Evolutionary conservation across 2,888 invertebrate species (phyloP), one percentile per base, ranked within the genome.

Genomic region (Chloroclystis v-ata): DNA sequence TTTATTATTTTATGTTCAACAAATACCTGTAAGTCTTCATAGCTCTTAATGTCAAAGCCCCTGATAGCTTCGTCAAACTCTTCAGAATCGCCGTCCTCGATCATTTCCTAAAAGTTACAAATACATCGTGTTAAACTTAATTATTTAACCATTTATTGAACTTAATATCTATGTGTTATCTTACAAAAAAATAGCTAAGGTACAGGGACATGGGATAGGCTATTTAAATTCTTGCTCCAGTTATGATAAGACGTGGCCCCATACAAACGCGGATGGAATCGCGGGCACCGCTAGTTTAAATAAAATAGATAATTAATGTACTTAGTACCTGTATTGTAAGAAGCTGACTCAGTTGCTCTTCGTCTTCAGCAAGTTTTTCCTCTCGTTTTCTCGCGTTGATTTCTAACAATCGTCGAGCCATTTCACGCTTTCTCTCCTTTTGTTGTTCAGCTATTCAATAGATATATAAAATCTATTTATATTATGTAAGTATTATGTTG

Each of bases 301-400:
- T n/a, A n/a, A n/a, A n/a, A n/a, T n/a, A n/a, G n/a, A n/a, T n/a
- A n/a, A n/a, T n/a, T n/a, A n/a, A n/a, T n/a, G n/a, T n/a, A n/a
- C n/a, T n/a, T n/a, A n/a, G n/a, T n/a, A n/a, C 95, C 76, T 95
- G 93, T 49, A 96, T 90, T 35, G 92, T 91, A 37, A 93, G 79
- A 24, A 97, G 77, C 60, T 94, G 92, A 64, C 92, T 92, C 28
- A 97, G 75, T 67, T 94, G 94, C 59, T 96, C 95, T 69, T 97
- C 96, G 68, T 97, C 97, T 69, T 95, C 95, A 2, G 93, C 93
- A 20, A 97, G 83, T 69, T 95, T 92, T 72, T 97, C 97, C 65
- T 95, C 94, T 56, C 97, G 88, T 71, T 96, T 95, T 39, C 95
- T 91, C 0, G 96, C 95, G 75, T 97, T 97, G 41, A 97, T 95